A percentile compares a stretch with the other conserved stretches of the same genome.
These are phyloP conservation scores for Pinna nobilis DNA, from an alignment of 1,140 invertebrate species.

Conservation along the genomic window DNA sequence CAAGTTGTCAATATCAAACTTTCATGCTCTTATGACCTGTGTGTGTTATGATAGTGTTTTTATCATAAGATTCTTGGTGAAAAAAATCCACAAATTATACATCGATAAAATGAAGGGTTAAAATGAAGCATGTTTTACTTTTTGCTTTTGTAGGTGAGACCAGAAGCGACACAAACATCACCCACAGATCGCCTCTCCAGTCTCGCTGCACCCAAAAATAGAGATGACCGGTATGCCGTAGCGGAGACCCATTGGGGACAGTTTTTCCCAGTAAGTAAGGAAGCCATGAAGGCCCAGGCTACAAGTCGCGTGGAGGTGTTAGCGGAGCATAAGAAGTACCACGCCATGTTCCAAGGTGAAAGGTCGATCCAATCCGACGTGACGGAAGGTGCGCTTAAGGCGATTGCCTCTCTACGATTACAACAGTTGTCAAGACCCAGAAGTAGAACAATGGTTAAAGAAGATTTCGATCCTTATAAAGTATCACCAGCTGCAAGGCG, in stretches of 20 bases:
- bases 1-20: too few relatives aligned
- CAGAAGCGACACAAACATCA: constrained; percentile 42
- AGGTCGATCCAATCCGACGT: constrained; percentile 61
- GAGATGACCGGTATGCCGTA: constrained; percentile 32
- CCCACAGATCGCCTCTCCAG: constrained; percentile 49
- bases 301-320: constrained; percentile 55
- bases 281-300: constrained; percentile 44
- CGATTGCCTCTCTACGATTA: constrained; percentile 59
- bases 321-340: constrained; percentile 54
- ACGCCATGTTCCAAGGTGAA: constrained; percentile 53
- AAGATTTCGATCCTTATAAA: constrained; percentile 69
- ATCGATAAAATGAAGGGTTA: too few relatives aligned
- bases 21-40: too few relatives aligned
- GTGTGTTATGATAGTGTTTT: too few relatives aligned
- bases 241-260: constrained; percentile 52
- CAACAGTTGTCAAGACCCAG: constrained; percentile 65
- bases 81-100: too few relatives aligned
- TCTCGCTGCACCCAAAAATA: constrained; percentile 49
- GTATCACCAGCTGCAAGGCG: constrained; percentile 52
- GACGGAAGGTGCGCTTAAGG: constrained; percentile 54
- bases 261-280: constrained; percentile 44
- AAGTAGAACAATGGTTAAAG: constrained; percentile 62
- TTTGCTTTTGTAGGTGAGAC: constrained; percentile 17
- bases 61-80: too few relatives aligned
- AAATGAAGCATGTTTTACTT: too few relatives aligned